phyloP scores from a whole-genome alignment of 2,888 invertebrate genomes.

The Coelopa pilipes region DNA sequence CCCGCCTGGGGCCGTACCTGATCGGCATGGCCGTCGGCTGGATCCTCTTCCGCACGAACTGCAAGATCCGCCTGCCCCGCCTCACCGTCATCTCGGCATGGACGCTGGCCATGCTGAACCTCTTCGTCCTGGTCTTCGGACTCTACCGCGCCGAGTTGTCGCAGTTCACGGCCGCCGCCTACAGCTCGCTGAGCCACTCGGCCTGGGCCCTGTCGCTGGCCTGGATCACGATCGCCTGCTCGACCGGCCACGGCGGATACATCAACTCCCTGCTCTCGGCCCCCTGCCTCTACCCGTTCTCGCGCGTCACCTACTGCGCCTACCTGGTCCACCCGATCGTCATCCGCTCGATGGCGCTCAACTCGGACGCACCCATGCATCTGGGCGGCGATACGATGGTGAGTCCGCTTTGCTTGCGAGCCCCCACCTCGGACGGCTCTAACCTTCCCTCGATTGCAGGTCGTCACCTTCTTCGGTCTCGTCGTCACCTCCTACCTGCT shows the following conservation, averaged over 20 bases:
- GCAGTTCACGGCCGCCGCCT: constrained; percentile 78
- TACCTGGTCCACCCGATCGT: constrained; percentile 87
- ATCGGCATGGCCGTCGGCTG: constrained; percentile 88
- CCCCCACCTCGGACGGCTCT: not conserved
- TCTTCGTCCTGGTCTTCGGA: constrained; percentile 82
- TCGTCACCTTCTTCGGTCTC: constrained; percentile 83
- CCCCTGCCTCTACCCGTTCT: constrained; percentile 84
- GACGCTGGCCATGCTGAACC: constrained; percentile 74
- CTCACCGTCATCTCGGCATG: constrained; percentile 77
- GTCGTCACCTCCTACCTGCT: constrained; percentile 82
- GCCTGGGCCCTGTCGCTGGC: constrained; percentile 84
- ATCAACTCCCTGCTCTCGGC: constrained; percentile 79
- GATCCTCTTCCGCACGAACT: constrained; percentile 83
- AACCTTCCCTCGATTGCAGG: constrained; percentile 67
- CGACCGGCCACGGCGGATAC: constrained; percentile 85
- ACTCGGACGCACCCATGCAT: constrained; percentile 84
- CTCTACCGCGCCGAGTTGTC: constrained; percentile 78
- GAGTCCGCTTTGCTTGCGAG: not conserved
- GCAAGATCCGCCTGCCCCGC: constrained; percentile 79
- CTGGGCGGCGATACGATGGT: constrained; percentile 82
- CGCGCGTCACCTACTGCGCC: constrained; percentile 87
- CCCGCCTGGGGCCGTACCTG: constrained; percentile 83
- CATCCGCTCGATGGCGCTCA: constrained; percentile 82
- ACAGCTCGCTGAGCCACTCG: constrained; percentile 84
- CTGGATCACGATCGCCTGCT: constrained; percentile 87